A percentile compares a stretch with the other conserved stretches of the same genome.
phyloP scores from a whole-genome alignment of 2,888 invertebrate species.

The Papilio demoleus region DNA sequence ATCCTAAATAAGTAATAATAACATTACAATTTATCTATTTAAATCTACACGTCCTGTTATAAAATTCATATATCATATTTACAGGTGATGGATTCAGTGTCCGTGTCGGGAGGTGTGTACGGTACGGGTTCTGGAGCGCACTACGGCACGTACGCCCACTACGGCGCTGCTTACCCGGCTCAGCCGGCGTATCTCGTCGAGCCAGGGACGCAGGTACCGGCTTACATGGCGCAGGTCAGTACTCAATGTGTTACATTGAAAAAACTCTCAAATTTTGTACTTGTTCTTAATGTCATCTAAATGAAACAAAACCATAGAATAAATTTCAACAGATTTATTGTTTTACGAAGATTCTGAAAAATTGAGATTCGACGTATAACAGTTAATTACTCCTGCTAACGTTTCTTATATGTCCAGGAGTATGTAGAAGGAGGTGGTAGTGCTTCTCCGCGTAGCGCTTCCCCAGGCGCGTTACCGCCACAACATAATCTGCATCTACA shows the following conservation, averaged over 20 bases:
- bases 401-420: too few relatives aligned
- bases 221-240: constrained; percentile 78
- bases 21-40: too few relatives aligned
- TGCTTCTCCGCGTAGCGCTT: constrained; percentile 75
- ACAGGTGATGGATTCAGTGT: constrained; percentile 80
- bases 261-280: too few relatives aligned
- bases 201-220: constrained; percentile 70
- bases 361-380: too few relatives aligned
- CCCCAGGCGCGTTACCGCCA: constrained; percentile 71
- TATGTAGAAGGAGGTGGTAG: constrained; percentile 79
- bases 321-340: too few relatives aligned
- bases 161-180: constrained; percentile 76
- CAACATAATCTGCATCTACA: constrained; percentile 78
- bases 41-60: too few relatives aligned
- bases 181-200: constrained; percentile 79
- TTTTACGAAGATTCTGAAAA: too few relatives aligned
- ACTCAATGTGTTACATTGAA: not conserved
- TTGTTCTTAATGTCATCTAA: too few relatives aligned
- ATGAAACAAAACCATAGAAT: too few relatives aligned
- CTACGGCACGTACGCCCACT: constrained; percentile 79
- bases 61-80: not conserved
- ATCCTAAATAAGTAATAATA: too few relatives aligned
- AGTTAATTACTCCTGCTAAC: too few relatives aligned
- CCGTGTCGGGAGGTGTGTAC: constrained; percentile 70
- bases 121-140: constrained; percentile 67